Evolutionary conservation across 2,797 vertebrate species (phyloP).

Genomic region (Botia kubotai): DNA sequence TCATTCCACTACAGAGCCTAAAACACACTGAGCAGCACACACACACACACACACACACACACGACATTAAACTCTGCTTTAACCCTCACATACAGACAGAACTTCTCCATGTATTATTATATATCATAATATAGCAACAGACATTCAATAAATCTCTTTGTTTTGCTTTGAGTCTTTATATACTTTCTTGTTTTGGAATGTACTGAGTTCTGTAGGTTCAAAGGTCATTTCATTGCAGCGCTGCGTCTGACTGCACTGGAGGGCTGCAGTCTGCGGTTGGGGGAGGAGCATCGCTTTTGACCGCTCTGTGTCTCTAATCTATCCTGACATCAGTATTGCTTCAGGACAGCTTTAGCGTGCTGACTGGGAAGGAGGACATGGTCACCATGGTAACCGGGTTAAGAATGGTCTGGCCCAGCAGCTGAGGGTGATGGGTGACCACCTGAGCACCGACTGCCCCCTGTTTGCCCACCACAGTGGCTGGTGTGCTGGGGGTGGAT

Average conservation of each 20-base stretch:
- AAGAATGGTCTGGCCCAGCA: constrained; percentile 93
- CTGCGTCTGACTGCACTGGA: constrained; percentile 54
- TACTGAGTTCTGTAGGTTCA: constrained; percentile 56
- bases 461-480: constrained; percentile 83
- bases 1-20: constrained; percentile 5
- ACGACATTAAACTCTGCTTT: constrained; percentile 52
- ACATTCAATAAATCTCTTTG: constrained; percentile 61
- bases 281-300: constrained; percentile 20
- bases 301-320: neutral
- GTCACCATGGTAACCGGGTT: constrained; percentile 99
- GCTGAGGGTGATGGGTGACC: constrained; percentile 89
- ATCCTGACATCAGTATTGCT: constrained; percentile 11
- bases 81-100: constrained; percentile 53
- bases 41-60: constrained; percentile 39
- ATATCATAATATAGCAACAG: constrained; percentile 52
- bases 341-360: constrained; percentile 96
- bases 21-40: constrained; percentile 56
- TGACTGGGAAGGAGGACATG: constrained; percentile 97
- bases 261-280: constrained; percentile 12
- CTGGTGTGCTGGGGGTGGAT: constrained; percentile 66
- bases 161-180: constrained; percentile 56
- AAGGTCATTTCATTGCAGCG: constrained; percentile 56
- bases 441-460: constrained; percentile 87
- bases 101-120: constrained; percentile 50
- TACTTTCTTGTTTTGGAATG: constrained; percentile 67